Percentiles rank a stretch among this genome's conserved stretches.
These are phyloP conservation scores for Ramazzottius varieornatus DNA, from an alignment of 2,888 invertebrate genomes.

Conservation along the genomic window DNA sequence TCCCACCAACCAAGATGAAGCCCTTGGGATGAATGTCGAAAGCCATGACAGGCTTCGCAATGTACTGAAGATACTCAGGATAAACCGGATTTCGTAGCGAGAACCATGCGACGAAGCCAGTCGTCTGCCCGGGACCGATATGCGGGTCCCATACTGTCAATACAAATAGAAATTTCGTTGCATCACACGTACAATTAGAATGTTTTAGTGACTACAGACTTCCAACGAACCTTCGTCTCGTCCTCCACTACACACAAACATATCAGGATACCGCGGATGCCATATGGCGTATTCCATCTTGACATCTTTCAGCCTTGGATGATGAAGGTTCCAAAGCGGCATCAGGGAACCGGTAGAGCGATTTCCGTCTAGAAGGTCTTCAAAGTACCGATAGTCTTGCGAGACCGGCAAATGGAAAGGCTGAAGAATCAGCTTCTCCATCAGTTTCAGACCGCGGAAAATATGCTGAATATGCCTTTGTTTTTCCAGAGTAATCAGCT, in stretches of 20 bases:
- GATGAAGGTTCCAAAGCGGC: background rate
- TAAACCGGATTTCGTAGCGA: background rate
- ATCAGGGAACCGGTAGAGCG: background rate
- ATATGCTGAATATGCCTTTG: background rate
- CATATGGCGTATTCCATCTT: background rate
- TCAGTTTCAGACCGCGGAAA: background rate
- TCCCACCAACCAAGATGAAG: background rate
- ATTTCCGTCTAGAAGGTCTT: background rate
- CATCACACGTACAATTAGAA: background rate
- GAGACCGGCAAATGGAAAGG: background rate
- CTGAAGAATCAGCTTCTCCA: slow-evolving; percentile 1
- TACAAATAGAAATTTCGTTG: background rate
- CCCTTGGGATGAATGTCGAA: slow-evolving; percentile 3
- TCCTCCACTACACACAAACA: slow-evolving; percentile 2
- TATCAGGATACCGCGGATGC: background rate
- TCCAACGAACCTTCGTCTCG: background rate
- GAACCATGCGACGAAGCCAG: background rate
- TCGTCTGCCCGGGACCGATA: background rate
- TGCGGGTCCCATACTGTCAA: background rate
- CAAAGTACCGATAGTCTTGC: background rate
- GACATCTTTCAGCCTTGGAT: slow-evolving; percentile 1
- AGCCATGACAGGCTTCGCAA: background rate
- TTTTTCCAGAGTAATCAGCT: background rate
- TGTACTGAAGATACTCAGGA: slow-evolving; percentile 1
- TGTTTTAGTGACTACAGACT: background rate